phyloP scores from a whole-genome alignment of 2,888 invertebrate genomes.

The Drosophila peninsularis region DNA sequence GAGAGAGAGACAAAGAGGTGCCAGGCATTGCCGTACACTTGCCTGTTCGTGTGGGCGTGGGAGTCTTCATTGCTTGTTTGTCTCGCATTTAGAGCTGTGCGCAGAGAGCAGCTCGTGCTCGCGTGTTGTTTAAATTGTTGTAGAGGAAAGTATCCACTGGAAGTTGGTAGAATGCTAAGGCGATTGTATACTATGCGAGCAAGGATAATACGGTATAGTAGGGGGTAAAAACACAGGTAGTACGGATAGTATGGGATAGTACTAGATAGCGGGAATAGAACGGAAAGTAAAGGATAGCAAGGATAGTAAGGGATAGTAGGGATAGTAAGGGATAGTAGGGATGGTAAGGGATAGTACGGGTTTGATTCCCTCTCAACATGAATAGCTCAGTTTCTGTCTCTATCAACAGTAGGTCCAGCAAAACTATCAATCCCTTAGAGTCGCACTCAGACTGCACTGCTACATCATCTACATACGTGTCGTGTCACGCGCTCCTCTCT shows the following conservation, averaged over 20 bases:
- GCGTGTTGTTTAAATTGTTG: background rate
- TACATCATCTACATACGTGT: background rate
- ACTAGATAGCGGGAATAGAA: too few relatives aligned
- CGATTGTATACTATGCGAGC: too few relatives aligned
- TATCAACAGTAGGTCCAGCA: too few relatives aligned
- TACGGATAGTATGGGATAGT: too few relatives aligned
- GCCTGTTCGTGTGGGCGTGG: constrained; percentile 13
- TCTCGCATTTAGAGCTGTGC: constrained; percentile 6
- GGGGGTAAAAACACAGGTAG: too few relatives aligned
- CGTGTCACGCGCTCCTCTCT: constrained; percentile 20
- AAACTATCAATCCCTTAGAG: background rate
- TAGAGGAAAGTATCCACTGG: background rate
- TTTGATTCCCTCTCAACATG: too few relatives aligned
- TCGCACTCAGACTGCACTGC: background rate
- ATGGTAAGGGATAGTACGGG: too few relatives aligned
- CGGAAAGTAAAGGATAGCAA: too few relatives aligned
- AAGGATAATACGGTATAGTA: too few relatives aligned
- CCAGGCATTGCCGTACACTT: background rate
- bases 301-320: too few relatives aligned
- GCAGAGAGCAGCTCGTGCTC: background rate
- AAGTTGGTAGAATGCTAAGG: background rate
- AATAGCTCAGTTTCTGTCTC: too few relatives aligned
- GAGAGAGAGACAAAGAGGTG: background rate
- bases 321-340: background rate
- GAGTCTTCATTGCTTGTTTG: constrained; percentile 8